Conservation (phyloP, 2,888 invertebrate genomes). For the Bugula neritina region DNA sequence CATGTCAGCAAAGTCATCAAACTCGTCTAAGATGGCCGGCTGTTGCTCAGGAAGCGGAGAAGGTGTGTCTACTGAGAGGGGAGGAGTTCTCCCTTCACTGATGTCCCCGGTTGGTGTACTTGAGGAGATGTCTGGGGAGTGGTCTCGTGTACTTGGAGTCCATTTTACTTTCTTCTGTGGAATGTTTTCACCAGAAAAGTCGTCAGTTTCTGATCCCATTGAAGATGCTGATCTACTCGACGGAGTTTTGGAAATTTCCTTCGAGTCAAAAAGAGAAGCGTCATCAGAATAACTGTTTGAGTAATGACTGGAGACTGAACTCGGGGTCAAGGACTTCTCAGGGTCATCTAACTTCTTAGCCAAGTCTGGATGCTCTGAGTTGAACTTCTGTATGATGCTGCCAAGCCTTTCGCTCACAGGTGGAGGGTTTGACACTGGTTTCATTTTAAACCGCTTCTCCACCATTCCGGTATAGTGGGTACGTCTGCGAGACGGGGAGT, state of each 20-base stretch:
- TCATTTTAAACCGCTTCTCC: not conserved
- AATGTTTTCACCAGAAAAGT: not conserved
- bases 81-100: not conserved
- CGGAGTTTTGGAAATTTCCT: not conserved
- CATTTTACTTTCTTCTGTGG: not conserved
- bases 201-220: not conserved
- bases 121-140: not conserved
- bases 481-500: not conserved
- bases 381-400: not conserved
- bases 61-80: not conserved
- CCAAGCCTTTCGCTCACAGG: not conserved
- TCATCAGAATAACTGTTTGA: too few species aligned
- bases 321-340: not conserved
- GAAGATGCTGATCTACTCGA: not conserved
- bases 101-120: not conserved
- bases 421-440: not conserved
- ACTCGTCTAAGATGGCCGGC: not conserved
- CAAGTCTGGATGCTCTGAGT: not conserved
- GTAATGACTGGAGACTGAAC: not conserved
- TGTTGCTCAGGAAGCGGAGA: not conserved
- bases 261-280: not conserved
- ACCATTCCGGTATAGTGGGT: not conserved
- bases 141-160: not conserved
- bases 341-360: not conserved
- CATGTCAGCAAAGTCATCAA: slow-evolving; percentile 4